Base-by-base conservation (phyloP, 2,113 vertebrate species). In the Crotophaga sulcirostris region DNA sequence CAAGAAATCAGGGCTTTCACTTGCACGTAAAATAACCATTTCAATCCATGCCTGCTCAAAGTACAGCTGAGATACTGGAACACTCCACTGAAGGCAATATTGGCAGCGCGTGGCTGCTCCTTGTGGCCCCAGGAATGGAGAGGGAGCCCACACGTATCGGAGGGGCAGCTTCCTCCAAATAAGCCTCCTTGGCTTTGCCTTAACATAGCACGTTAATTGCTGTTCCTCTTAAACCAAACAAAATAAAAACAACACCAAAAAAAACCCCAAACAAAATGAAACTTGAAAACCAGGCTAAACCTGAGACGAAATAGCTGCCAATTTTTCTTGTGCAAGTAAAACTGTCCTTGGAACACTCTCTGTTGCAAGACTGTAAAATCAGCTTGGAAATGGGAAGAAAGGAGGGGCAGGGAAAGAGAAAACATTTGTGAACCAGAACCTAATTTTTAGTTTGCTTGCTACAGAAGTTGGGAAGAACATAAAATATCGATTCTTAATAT, bases 391-490 rank as follows among this genome's bases (percentile, higher is more conserved):
- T 58, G 51, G 28, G 31, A 85, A 62, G 25, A 58, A 73, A 40
- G 6, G 6, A 0, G 0, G 19, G 9, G 7, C 1, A 5, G 28
- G 12, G 31, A 80, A 70, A 18, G n/a, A 77, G 29, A 75, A 76
- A 49, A 19, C 6, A 7, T 24, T 93, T 74, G 66, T 83, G 63
- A 87, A 74, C 5, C 28, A 51, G 14, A 89, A 42, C 14, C 45
- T 42, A 4, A 59, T 23, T 77, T 93, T 67, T 42, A 63, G 29
- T 62, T 93, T 90, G 23, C 55, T 70, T 86, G 44, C 52, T 88
- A 36, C 56, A 60, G 49, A 74, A 78, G 4, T 42, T 80, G 17
- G 24, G 31, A 83, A 82, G 69, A 78, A 58, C 67, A 31, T 84
- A 58, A 91, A 84, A 66, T 88, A 54, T 40, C 33, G 40, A 74